phyloP scores from a whole-genome alignment of 2,113 vertebrate genomes.

The Caloenas nicobarica region DNA sequence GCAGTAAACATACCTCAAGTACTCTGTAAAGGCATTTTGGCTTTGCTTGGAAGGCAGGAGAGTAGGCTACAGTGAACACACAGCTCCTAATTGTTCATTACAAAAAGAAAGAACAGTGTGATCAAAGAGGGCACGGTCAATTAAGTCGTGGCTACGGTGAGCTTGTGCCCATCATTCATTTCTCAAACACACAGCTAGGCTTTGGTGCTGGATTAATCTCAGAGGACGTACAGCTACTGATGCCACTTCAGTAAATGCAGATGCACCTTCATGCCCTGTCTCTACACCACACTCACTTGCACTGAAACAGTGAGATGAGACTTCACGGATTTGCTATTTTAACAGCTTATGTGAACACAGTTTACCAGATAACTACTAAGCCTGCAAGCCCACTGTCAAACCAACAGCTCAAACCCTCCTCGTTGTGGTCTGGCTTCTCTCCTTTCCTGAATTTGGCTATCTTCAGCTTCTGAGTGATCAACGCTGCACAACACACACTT shows the following conservation, averaged over 20 bases:
- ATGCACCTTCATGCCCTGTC: neutral
- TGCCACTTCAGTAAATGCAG: neutral
- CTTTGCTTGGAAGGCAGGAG: neutral
- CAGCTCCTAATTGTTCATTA: neutral
- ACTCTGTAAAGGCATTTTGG: neutral
- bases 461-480: neutral
- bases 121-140: neutral
- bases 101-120: neutral
- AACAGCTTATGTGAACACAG: neutral
- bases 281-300: neutral
- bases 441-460: neutral
- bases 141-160: neutral
- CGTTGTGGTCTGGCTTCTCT: fast-evolving
- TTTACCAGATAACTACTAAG: neutral
- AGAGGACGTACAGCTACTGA: neutral
- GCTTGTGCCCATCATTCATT: neutral
- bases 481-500: neutral
- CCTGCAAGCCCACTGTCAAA: neutral
- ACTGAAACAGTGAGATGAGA: neutral
- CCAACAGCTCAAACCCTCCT: neutral
- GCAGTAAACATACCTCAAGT: neutral
- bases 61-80: neutral
- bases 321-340: neutral
- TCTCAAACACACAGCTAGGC: neutral
- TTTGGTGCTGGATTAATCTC: neutral